phyloP scores from a whole-genome alignment of 1,140 invertebrate genomes.

The Drosophila paulistorum region DNA sequence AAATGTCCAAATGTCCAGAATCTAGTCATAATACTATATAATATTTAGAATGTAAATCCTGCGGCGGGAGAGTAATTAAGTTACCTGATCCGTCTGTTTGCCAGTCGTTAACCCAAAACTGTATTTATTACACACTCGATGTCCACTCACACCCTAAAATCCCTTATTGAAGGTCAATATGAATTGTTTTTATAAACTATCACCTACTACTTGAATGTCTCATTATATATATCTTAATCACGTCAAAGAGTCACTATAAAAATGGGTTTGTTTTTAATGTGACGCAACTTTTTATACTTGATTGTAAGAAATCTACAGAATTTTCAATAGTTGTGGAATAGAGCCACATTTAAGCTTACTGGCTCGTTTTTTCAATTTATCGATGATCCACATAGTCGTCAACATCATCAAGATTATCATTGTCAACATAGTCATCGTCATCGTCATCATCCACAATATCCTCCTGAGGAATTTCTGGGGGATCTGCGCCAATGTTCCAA shows the following conservation, averaged over 20 bases:
- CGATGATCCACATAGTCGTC: slow-evolving; percentile 64
- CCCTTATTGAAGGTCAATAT: neutral
- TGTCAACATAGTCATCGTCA: slow-evolving; percentile 18
- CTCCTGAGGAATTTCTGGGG: slow-evolving; percentile 56
- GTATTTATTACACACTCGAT: slow-evolving; percentile 10
- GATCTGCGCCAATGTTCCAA: slow-evolving; percentile 59
- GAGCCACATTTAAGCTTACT: no score
- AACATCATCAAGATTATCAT: neutral
- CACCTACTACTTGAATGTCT: neutral
- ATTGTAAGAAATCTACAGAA: neutral
- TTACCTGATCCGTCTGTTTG: neutral
- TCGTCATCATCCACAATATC: slow-evolving; percentile 43
- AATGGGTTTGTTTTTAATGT: no score
- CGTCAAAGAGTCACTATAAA: no score
- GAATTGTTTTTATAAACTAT: slow-evolving; percentile 8
- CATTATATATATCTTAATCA: neutral
- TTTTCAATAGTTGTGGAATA: no score
- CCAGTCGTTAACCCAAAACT: slow-evolving; percentile 15
- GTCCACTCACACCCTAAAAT: neutral
- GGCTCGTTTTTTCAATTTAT: slow-evolving; percentile 18
- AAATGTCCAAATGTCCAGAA: slow-evolving; percentile 44
- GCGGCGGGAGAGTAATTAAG: neutral
- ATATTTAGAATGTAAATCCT: slow-evolving; percentile 3
- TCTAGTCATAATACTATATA: slow-evolving; percentile 55
- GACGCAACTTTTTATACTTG: no score